These are phyloP conservation scores for Verasper variegatus DNA, from an alignment of 2,113 vertebrate species.

Conservation along the genomic window DNA sequence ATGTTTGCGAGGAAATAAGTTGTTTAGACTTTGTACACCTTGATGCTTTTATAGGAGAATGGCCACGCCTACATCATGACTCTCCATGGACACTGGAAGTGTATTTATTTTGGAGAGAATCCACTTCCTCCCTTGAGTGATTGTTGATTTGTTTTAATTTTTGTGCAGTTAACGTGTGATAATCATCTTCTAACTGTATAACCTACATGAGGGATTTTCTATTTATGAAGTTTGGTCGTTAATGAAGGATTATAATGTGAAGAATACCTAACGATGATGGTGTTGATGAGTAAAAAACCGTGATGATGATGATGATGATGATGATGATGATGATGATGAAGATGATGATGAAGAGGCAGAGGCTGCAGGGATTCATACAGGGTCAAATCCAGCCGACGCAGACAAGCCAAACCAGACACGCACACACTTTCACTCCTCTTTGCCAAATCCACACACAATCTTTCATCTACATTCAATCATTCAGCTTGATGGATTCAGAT, in stretches of 20 bases:
- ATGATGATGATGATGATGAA: conserved; percentile 14
- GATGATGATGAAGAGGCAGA: conserved; percentile 43
- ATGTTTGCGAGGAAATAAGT: conserved; percentile 62
- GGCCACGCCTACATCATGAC: conserved; percentile 84
- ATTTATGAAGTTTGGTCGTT: conserved; percentile 86
- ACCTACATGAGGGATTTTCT: conserved; percentile 84
- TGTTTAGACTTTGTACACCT: conserved; percentile 83
- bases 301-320: conserved; percentile 40
- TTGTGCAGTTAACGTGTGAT: conserved; percentile 81
- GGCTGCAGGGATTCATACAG: conserved; percentile 9
- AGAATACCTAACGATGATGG: conserved; percentile 47
- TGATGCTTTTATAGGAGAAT: conserved; percentile 80
- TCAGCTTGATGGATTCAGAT: conserved; percentile 10
- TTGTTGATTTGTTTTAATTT: conserved; percentile 61
- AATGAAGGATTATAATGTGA: conserved; percentile 77
- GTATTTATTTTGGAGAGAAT: conserved; percentile 82
- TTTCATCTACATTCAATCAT: conserved; percentile 10
- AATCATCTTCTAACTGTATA: conserved; percentile 86
- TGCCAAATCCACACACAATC: conserved; percentile 47
- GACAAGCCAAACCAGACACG: conserved; percentile 61
- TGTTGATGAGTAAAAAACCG: conserved; percentile 16
- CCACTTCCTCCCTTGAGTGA: conserved; percentile 71
- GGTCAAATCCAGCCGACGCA: conserved; percentile 55
- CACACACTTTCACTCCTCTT: conserved; percentile 19
- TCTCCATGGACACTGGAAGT: conserved; percentile 72